Evolutionary conservation across 23 tunicate species (phyloP).

Genomic region (Trididemnum clinides): DNA sequence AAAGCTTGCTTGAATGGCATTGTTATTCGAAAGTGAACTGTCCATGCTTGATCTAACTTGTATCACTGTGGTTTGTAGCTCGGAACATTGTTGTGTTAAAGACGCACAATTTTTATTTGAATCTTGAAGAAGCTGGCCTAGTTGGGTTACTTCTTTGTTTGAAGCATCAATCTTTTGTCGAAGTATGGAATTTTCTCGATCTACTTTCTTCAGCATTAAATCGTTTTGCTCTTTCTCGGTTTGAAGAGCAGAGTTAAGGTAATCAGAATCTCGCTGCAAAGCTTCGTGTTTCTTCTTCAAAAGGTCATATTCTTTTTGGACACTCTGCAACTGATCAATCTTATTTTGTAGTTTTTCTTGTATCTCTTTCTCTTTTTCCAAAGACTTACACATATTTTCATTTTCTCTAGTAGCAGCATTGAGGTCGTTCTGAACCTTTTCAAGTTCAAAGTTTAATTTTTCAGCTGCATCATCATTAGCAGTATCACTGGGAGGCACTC

Average conservation of each 20-base stretch:
- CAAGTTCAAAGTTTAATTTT: background rate
- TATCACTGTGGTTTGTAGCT: background rate
- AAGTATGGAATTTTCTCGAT: conserved; percentile 20
- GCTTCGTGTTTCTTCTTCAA: conserved; percentile 38
- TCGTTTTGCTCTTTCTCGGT: conserved; percentile 55
- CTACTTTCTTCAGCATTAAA: conserved; percentile 20
- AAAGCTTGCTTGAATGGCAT: background rate
- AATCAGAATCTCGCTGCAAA: conserved; percentile 56
- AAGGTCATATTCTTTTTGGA: background rate
- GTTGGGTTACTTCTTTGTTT: background rate
- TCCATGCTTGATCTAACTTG: background rate
- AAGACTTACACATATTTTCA: background rate
- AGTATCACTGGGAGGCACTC: no score
- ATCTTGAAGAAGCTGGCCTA: conserved; percentile 20
- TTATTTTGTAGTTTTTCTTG: background rate
- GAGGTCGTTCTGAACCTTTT: conserved; percentile 7
- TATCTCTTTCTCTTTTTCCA: background rate
- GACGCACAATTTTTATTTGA: background rate
- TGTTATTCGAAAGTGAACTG: background rate
- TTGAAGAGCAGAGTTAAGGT: conserved; percentile 51
- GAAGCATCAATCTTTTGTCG: conserved; percentile 7
- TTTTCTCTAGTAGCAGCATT: background rate
- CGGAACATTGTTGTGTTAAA: background rate
- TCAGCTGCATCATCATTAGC: background rate
- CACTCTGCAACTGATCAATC: background rate